phyloP scores from a whole-genome alignment of 1,140 invertebrate genomes.

The Charaxes varanes region DNA sequence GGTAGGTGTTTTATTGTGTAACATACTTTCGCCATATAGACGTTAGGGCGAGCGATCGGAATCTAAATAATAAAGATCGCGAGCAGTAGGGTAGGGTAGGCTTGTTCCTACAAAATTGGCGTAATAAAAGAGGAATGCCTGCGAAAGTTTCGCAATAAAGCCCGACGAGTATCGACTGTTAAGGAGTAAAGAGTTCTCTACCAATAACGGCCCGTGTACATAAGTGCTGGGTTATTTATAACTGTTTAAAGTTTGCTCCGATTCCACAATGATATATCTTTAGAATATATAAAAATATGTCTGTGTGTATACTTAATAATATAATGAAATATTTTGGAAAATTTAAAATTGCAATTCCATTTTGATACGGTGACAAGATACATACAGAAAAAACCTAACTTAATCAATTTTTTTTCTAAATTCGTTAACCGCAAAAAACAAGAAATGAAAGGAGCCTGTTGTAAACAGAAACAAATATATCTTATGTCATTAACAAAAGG shows the following conservation, averaged over 20 bases:
- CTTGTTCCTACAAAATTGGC: conserved; percentile 71
- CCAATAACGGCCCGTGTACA: conserved; percentile 47
- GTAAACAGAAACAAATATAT: conserved; percentile 7
- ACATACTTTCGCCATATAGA: conserved; percentile 15
- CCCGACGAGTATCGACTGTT: conserved; percentile 71
- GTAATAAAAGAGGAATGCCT: conserved; percentile 73
- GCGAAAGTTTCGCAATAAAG: conserved; percentile 72
- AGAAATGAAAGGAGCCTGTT: not conserved
- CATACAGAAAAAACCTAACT: too few species aligned
- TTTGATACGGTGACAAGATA: conserved; percentile 3
- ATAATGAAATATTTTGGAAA: too few species aligned
- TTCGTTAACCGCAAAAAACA: too few species aligned
- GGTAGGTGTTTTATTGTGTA: conserved; percentile 9
- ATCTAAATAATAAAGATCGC: conserved; percentile 70
- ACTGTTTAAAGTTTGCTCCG: conserved; percentile 34
- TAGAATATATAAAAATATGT: too few species aligned
- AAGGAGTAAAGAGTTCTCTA: conserved; percentile 70
- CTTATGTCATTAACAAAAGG: conserved; percentile 23
- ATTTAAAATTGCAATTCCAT: too few species aligned
- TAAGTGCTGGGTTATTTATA: conserved; percentile 45
- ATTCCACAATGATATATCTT: conserved; percentile 7
- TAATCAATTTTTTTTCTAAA: too few species aligned
- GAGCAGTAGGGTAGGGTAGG: conserved; percentile 52
- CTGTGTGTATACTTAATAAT: too few species aligned
- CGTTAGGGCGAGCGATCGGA: conserved; percentile 47